Evolutionary conservation across 2,888 invertebrate genomes (phyloP), one percentile per base, ranked within the genome.

Genomic region (Disparrhopalites patrizii): DNA sequence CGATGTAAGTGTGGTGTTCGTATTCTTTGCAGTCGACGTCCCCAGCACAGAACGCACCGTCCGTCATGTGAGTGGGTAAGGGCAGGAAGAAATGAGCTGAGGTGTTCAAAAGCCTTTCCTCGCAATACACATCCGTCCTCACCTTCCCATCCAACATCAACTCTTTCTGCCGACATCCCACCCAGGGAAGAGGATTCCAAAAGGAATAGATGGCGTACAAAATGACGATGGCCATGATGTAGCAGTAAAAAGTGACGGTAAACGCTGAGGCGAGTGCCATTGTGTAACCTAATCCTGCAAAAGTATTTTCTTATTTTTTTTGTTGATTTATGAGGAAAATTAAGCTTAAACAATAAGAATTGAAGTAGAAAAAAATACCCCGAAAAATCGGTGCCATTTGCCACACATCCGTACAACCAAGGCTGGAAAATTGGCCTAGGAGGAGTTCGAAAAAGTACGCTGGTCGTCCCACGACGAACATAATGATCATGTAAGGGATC

Each of bases 361-460:
- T n/a, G n/a, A n/a, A n/a, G n/a, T n/a, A n/a, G n/a, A n/a, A n/a
- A n/a, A n/a, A n/a, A n/a, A 57, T 77, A 90, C 91, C 91, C 85
- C 87, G 87, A 79, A 92, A 85, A 0, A 87, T 85, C 1, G 92
- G 92, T 3, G 83, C 81, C 75, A 87, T 81, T 68, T 81, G 80
- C 82, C 87, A 87, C 25, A 90, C 84, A 77, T 86, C 87, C 1
- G 90, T 86, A 18, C 88, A 88, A 62, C 93, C 91, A 76, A 85
- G 85, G 65, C 88, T 87, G 62, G 88, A 86, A 77, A 92, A 93
- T 78, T 93, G 93, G 13, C 93, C 93, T 13, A 93, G 78, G 1
- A 86, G 82, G 81, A 90, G 87, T 80, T 93, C 93, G 77, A 93
- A 80, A 77, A 89, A 91, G 78, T 93, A 91, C 81, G 93, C 84